Evolutionary conservation across 2,113 vertebrate species (phyloP).

Genomic region (Neogobius melanostomus): DNA sequence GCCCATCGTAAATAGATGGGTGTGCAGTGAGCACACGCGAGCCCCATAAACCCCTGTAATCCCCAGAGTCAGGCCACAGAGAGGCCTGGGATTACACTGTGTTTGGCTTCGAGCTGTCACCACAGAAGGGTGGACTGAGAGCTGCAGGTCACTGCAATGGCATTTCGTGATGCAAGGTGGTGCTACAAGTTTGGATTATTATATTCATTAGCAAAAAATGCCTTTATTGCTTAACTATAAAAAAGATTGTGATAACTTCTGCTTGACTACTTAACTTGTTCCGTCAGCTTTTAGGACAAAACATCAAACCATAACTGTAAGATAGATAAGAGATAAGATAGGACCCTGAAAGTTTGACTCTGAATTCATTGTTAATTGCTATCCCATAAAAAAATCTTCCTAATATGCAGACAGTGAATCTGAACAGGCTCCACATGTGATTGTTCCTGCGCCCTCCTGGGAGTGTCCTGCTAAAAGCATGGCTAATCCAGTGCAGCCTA

Average conservation of each 20-base stretch:
- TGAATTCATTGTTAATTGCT: too few species aligned
- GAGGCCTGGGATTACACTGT: conserved; percentile 50
- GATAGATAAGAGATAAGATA: too few species aligned
- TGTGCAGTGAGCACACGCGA: conserved; percentile 50
- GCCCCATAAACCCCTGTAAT: conserved; percentile 48
- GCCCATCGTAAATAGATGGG: conserved; percentile 56
- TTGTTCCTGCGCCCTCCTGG: conserved; percentile 49
- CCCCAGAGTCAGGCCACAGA: conserved; percentile 50
- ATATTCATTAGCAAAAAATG: background rate
- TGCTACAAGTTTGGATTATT: conserved; percentile 21
- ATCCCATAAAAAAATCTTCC: background rate
- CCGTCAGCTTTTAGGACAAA: too few species aligned
- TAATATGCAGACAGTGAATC: background rate
- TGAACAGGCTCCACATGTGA: conserved; percentile 19
- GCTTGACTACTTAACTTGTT: too few species aligned
- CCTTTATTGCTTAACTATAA: background rate
- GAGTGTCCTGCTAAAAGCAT: conserved; percentile 59
- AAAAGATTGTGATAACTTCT: too few species aligned
- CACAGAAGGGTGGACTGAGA: conserved; percentile 13
- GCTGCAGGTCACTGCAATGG: background rate
- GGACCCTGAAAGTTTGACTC: too few species aligned
- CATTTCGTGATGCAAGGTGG: conserved; percentile 26
- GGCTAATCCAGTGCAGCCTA: conserved; percentile 70
- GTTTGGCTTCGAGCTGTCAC: conserved; percentile 43
- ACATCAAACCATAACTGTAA: too few species aligned